Percentiles rank a stretch among this genome's conserved stretches.
Evolutionary conservation across 2,797 vertebrate species (phyloP).

Genomic region (Scolopax rusticola): DNA sequence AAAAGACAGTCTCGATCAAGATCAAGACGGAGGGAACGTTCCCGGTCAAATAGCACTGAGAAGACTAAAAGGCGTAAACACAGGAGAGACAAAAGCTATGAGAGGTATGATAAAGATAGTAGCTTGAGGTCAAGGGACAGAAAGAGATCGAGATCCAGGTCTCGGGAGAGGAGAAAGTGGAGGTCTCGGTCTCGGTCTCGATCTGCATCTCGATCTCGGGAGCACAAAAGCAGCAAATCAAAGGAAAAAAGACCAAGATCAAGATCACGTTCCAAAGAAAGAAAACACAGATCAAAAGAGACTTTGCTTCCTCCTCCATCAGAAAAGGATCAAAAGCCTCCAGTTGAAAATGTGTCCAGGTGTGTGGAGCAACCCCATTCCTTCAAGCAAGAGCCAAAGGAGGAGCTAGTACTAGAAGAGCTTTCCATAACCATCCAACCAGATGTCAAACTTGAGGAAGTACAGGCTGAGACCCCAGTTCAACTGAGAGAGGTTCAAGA

Average conservation of each 20-base stretch:
- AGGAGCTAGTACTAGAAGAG: constrained; percentile 43
- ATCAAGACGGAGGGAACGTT: constrained; percentile 77
- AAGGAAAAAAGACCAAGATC: constrained; percentile 76
- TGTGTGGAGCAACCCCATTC: constrained; percentile 10
- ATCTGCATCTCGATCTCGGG: constrained; percentile 34
- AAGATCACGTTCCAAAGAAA: constrained; percentile 70
- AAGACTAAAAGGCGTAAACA: constrained; percentile 74
- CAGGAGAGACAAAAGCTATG: constrained; percentile 72
- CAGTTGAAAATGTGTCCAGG: neutral
- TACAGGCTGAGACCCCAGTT: neutral
- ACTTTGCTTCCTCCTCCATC: neutral
- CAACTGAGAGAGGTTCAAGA: constrained; percentile 65
- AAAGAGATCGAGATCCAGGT: constrained; percentile 81
- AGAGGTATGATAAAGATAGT: constrained; percentile 68
- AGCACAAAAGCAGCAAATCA: constrained; percentile 64
- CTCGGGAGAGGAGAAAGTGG: constrained; percentile 83
- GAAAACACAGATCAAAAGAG: constrained; percentile 46
- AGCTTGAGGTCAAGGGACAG: constrained; percentile 70
- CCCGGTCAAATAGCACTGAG: constrained; percentile 85
- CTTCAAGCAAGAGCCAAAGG: constrained; percentile 27
- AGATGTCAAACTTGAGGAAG: constrained; percentile 26
- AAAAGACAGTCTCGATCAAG: constrained; percentile 81
- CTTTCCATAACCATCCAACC: constrained; percentile 53
- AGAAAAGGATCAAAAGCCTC: constrained; percentile 48
- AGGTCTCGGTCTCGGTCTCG: constrained; percentile 60